Base-by-base conservation (phyloP, 2,888 invertebrate species). In the Hypomecis punctinalis region DNA sequence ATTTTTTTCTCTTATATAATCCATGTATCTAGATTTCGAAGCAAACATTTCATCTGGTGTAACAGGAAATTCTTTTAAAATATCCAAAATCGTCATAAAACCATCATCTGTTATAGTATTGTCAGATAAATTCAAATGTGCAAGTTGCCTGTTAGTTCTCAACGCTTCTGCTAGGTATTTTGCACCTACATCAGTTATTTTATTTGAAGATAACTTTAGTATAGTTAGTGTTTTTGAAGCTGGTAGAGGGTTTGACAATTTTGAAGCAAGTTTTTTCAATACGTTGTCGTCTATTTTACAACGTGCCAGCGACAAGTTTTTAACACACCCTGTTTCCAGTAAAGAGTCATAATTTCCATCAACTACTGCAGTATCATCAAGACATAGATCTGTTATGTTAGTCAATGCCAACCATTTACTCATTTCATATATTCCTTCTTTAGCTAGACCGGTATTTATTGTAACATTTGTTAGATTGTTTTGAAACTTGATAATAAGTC, bases 91-190 rank as follows among this genome's bases (percentile, higher is more conserved):
- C 0, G 47, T 45, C 0, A 23, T 23, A 0, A 75, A 82, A 1
- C 90, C 90, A 1, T 58, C 63, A 61, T 91, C 89, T 0, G 81
- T 78, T 0, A 90, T 69, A 52, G 66, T 72, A 36, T 90, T 90
- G 49, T 78, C 79, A 5, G 86, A 73, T 57, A 90, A 61, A 71
- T 87, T 90, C 10, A 90, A 54, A 61, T 88, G 89, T 9, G 65
- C 58, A 1, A 91, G 63, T 5, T 77, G 73, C 61, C 84, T 76
- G 58, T 90, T 91, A 0, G 80, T 65, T 58, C 85, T 74, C 2
- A 90, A 60, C 0, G 76, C 76, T 2, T 82, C 67, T 3, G 79
- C 82, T 52, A 90, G 59, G 63, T 69, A 68, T 36, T 72, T 75
- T 0, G 75, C 82, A 0, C 89, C 90, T 0, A 64, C 10, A 70